Percentiles rank a stretch among this genome's conserved stretches.
These are phyloP conservation scores for Drosophila serrata DNA, from an alignment of 1,140 invertebrate genomes.

Conservation along the genomic window DNA sequence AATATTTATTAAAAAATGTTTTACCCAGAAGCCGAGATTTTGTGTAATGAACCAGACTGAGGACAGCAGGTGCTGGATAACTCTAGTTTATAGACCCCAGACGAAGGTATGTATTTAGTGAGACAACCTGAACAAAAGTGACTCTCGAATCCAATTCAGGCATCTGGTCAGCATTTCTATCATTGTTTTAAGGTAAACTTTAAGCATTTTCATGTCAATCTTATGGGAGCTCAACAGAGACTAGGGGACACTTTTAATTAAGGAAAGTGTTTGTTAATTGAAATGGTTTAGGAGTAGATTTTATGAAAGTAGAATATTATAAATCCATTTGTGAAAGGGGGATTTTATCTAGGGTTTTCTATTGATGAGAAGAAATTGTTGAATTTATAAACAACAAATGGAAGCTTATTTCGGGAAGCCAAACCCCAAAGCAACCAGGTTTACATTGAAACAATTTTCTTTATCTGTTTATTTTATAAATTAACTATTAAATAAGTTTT, in stretches of 20 bases:
- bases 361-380: neutral
- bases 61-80: conserved; percentile 52
- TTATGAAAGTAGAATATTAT: neutral
- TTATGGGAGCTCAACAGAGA: conserved; percentile 27
- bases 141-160: conserved; percentile 14
- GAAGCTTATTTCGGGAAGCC: no score
- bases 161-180: conserved; percentile 63
- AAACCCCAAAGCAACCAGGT: no score
- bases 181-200: conserved; percentile 84
- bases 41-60: conserved; percentile 60
- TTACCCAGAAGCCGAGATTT: conserved; percentile 78
- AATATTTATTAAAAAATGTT: conserved; percentile 84
- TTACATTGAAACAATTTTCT: no score
- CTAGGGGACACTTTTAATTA: conserved; percentile 18
- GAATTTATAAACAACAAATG: no score
- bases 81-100: conserved; percentile 50
- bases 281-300: neutral
- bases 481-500: no score
- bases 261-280: conserved; percentile 29
- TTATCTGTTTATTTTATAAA: no score
- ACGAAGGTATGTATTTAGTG: conserved; percentile 6
- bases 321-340: no score
- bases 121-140: conserved; percentile 14
- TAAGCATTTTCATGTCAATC: conserved; percentile 83
- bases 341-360: neutral